Conservation (phyloP, 2,797 vertebrate genomes). For the Lutjanus campechanus region DNA sequence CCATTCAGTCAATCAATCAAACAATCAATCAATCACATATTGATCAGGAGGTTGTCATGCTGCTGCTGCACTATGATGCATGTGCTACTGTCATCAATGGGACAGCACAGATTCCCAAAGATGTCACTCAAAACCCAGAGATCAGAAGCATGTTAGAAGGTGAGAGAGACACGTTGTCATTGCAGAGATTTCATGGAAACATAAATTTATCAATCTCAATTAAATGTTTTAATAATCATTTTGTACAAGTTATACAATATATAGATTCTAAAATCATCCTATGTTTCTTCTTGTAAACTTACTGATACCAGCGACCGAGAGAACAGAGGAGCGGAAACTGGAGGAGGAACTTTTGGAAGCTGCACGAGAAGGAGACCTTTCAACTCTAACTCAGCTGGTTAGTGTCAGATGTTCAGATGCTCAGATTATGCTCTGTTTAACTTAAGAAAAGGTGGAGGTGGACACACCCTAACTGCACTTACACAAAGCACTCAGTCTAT, state of each 20-base stretch:
- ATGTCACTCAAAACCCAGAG: slow-evolving; percentile 92
- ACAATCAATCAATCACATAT: slow-evolving; percentile 61
- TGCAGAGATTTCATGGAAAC: slow-evolving; percentile 22
- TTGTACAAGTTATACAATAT: not conserved
- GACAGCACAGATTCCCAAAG: slow-evolving; percentile 94
- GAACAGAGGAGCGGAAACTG: slow-evolving; percentile 94
- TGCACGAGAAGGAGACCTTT: slow-evolving; percentile 91
- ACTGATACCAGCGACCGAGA: slow-evolving; percentile 89
- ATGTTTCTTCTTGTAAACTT: not conserved
- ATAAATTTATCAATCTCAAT: not conserved
- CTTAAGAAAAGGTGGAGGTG: too few relatives aligned
- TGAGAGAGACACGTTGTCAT: slow-evolving; percentile 72
- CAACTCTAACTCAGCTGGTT: slow-evolving; percentile 90
- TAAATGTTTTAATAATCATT: slow-evolving; percentile 8
- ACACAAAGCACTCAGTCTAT: not conserved
- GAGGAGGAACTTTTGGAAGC: slow-evolving; percentile 93
- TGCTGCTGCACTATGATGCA: slow-evolving; percentile 92
- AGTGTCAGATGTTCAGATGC: slow-evolving; percentile 48
- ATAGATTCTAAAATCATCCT: not conserved
- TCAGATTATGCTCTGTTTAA: too few relatives aligned
- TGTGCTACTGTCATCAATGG: slow-evolving; percentile 94
- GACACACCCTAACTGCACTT: too few relatives aligned
- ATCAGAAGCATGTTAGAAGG: slow-evolving; percentile 96
- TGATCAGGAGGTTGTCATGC: slow-evolving; percentile 95
- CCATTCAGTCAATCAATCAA: slow-evolving; percentile 44